Conservation (phyloP, 2,888 invertebrate species). For the Tetanocera ferruginea region DNA sequence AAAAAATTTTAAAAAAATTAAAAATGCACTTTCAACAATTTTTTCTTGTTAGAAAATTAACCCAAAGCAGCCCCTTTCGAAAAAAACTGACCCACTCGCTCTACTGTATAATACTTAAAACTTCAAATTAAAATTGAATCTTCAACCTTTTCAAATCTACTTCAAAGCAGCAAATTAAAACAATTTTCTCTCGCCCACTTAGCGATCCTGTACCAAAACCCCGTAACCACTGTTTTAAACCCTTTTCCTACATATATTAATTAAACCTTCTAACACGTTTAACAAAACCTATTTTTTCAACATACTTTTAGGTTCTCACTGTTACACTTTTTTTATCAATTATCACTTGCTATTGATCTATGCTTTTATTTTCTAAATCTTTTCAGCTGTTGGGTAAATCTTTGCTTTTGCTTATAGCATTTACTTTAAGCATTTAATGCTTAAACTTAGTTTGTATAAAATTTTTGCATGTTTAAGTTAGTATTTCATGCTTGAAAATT, state of each 20-base stretch:
- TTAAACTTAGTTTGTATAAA: neutral
- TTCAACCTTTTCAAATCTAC: too few relatives aligned
- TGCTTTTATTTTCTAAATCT: constrained; percentile 30
- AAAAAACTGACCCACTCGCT: neutral
- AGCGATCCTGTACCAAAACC: neutral
- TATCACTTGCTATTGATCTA: constrained; percentile 38
- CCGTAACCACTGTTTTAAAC: neutral
- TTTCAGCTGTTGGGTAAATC: constrained; percentile 17
- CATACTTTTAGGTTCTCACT: constrained; percentile 32
- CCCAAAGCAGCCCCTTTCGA: neutral
- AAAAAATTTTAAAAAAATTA: neutral
- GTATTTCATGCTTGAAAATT: neutral
- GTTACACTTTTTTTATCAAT: constrained; percentile 39
- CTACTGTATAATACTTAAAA: too few relatives aligned
- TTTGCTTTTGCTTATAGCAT: constrained; percentile 1
- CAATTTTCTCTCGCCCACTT: neutral
- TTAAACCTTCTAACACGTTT: neutral
- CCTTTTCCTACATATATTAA: neutral
- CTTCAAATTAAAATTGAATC: too few relatives aligned
- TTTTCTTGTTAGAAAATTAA: neutral
- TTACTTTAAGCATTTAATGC: neutral
- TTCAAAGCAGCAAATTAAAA: neutral
- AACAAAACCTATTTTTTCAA: neutral
- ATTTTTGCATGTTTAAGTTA: too few relatives aligned
- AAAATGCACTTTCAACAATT: neutral